Conservation (phyloP, 2,888 invertebrate genomes). For the Hipparchia semele region DNA sequence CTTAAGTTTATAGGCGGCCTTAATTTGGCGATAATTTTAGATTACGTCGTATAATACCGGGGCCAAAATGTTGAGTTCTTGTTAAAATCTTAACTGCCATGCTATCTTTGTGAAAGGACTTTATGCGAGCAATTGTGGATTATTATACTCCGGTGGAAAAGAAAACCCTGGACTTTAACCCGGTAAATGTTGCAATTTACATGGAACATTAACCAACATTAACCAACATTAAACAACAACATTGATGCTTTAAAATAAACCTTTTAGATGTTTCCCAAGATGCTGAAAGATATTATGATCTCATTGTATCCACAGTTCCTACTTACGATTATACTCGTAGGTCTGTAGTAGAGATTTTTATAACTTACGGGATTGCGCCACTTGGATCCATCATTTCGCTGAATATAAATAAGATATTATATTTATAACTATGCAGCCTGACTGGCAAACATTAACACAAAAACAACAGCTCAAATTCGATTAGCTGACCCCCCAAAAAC, state of each 20-base stretch:
- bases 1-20: not conserved
- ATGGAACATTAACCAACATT: not conserved
- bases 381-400: too few relatives aligned
- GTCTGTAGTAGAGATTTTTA: too few relatives aligned
- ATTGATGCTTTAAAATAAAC: not conserved
- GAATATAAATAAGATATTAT: too few relatives aligned
- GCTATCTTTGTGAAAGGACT: slow-evolving; percentile 18
- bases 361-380: too few relatives aligned
- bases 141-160: slow-evolving; percentile 12
- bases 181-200: not conserved
- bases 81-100: slow-evolving; percentile 33
- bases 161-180: not conserved
- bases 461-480: too few relatives aligned
- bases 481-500: too few relatives aligned
- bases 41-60: slow-evolving; percentile 40
- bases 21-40: slow-evolving; percentile 33
- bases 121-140: slow-evolving; percentile 23
- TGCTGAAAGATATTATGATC: too few relatives aligned
- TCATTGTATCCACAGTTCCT: too few relatives aligned
- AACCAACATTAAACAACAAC: not conserved
- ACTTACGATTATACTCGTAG: too few relatives aligned
- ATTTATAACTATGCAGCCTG: too few relatives aligned
- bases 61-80: slow-evolving; percentile 29
- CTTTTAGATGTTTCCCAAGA: too few relatives aligned
- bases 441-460: too few relatives aligned